Conservation (phyloP, 2,888 invertebrate genomes). For the Hirudinaria manillensis region DNA sequence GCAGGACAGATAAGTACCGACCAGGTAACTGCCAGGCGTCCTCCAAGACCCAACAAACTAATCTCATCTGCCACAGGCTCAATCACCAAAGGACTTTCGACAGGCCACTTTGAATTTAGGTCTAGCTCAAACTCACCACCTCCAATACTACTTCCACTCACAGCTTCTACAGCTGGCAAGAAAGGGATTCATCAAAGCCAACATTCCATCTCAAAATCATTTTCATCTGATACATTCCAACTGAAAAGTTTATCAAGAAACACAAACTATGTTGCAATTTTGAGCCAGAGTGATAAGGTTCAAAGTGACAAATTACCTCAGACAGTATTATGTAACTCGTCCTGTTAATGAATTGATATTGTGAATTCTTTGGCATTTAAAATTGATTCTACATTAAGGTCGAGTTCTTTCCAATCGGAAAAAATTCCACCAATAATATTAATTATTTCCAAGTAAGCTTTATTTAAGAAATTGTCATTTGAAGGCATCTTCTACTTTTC, state of each 20-base stretch:
- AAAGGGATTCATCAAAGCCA: background rate
- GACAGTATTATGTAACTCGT: no score
- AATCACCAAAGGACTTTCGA: slow-evolving; percentile 5
- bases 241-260: no score
- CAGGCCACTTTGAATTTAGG: slow-evolving; percentile 7
- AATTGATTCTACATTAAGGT: no score
- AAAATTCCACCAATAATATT: no score
- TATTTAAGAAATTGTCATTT: no score
- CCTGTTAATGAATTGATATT: no score
- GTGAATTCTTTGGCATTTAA: no score
- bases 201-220: background rate
- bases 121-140: background rate
- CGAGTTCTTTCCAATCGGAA: no score
- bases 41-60: background rate
- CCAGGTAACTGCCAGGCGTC: background rate
- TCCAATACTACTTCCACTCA: background rate
- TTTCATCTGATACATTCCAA: background rate
- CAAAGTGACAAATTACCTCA: no score
- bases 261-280: no score
- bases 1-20: background rate
- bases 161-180: background rate
- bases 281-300: no score
- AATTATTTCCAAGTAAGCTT: no score
- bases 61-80: background rate
- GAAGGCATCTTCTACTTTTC: slow-evolving; percentile 1